Conservation (phyloP, 2,888 invertebrate genomes). For the Actias luna region DNA sequence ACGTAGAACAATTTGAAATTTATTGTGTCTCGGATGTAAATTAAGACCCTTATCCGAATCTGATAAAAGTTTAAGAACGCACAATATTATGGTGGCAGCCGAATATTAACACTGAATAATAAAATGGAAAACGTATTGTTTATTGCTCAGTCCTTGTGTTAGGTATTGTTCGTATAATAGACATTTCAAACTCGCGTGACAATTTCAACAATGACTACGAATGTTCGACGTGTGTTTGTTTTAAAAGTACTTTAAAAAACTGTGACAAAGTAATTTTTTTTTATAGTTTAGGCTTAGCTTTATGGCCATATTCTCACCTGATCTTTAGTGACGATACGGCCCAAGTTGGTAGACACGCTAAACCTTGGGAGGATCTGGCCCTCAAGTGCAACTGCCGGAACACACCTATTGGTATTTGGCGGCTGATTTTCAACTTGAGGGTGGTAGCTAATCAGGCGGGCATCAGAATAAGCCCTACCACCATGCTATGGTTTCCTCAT, state of each 20-base stretch:
- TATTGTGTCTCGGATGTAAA: not conserved
- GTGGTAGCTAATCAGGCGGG: too few relatives aligned
- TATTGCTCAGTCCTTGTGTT: not conserved
- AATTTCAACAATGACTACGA: not conserved
- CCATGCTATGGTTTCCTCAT: too few relatives aligned
- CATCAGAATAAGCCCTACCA: too few relatives aligned
- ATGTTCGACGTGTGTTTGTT: not conserved
- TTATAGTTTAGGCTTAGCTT: too few relatives aligned
- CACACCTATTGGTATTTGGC: too few relatives aligned
- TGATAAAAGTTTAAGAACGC: not conserved
- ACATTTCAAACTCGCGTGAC: not conserved
- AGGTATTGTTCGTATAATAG: not conserved
- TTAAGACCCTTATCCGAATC: not conserved
- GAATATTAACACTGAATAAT: not conserved
- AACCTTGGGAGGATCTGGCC: too few relatives aligned
- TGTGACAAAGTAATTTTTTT: too few relatives aligned
- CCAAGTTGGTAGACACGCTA: too few relatives aligned
- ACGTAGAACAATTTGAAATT: not conserved
- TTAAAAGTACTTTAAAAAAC: not conserved
- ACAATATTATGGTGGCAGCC: not conserved
- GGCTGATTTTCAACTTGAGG: too few relatives aligned
- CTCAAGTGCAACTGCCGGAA: too few relatives aligned
- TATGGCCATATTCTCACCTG: too few relatives aligned
- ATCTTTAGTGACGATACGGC: too few relatives aligned
- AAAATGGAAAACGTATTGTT: not conserved